Base-by-base conservation (phyloP, 2,888 invertebrate species). In the Apomyelois bistriatella region DNA sequence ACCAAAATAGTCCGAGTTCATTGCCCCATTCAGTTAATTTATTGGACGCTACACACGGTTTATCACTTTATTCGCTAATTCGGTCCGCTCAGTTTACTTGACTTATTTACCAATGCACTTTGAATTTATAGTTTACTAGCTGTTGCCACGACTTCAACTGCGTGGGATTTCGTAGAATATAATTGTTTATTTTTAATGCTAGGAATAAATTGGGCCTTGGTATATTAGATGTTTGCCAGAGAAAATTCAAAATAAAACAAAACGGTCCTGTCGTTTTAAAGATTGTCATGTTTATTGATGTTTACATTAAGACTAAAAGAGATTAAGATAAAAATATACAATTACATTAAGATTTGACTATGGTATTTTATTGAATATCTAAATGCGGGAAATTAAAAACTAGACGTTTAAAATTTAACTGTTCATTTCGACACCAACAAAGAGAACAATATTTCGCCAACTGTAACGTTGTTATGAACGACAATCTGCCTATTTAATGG, bases 401-500 rank as follows among this genome's bases (percentile, higher is more conserved):
- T 5, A 22, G 22, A 22, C 22, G 22, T 22, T 22, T 22, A 2
- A 2, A 5, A 22, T 22, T 3, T 22, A n/a, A 22, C 37, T 17
- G 37, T 28, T 0, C 22, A 3, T 13, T 48, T 38, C 10, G 13
- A 1, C 28, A 8, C 8, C n/a, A 37, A 37, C 48, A 48, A 54
- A 40, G 46, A 40, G 48, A 50, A 32, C 8, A 10, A 15, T 47
- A 53, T 56, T 55, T 53, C 35, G 52, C 48, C 52, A 53, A 53
- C 58, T 43, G 58, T 62, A 58, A 62, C 61, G 68, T 65, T 67
- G 64, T 70, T 72, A 67, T 66, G 69, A 75, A 70, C 62, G 61
- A 66, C 68, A 73, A 72, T 76, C 65, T 60, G 66, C 68, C 70
- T 72, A 72, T 75, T 76, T 74, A 72, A 71, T 61, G 59, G 71